Evolutionary conservation across 1,140 invertebrate species (phyloP), one percentile per base, ranked within the genome.

Genomic region (Lepidurus arcticus): DNA sequence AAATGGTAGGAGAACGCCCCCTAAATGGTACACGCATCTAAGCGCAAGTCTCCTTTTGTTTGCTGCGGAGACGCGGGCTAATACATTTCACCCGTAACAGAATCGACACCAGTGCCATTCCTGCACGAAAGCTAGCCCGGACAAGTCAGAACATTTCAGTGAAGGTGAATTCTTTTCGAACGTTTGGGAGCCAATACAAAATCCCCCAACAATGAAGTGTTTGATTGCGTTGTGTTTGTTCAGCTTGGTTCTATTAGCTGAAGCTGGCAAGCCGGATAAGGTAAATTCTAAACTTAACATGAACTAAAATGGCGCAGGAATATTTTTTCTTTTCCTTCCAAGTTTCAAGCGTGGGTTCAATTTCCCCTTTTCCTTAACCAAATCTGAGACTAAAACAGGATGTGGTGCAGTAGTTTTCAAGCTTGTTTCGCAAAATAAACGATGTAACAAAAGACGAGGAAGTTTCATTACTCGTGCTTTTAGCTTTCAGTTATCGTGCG

Each of bases 41-140:
- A 65, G 53, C 53, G 53, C 53, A 65, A 21, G 53, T 65, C 53
- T 47, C 6, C 45, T 65, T 65, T 65, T 65, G 53, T 65, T 65
- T 13, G 6, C 16, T 65, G 53, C 53, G 13, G 21, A 65, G 53
- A 7, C 53, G 53, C 53, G 53, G 53, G 21, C 53, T 65, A 65
- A 65, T n/a, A 65, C 53, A 65, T 65, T 34, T 65, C 53, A 65
- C 53, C 53, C 53, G 53, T 65, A 21, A 65, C 53, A 10, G 21
- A 65, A 16, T 21, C 8, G 16, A 65, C 53, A 21, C 53, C 53
- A 65, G 53, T 65, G 21, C 53, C 53, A 65, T 65, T 65, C 13
- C 53, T 65, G 21, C 16, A 13, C 0, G 6, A 7, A 21, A 65
- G 53, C 16, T 21, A 65, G 53, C 7, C 16, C n/a, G 13, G 21